Conservation (phyloP, 1,140 invertebrate genomes). For the Musca vetustissima region DNA sequence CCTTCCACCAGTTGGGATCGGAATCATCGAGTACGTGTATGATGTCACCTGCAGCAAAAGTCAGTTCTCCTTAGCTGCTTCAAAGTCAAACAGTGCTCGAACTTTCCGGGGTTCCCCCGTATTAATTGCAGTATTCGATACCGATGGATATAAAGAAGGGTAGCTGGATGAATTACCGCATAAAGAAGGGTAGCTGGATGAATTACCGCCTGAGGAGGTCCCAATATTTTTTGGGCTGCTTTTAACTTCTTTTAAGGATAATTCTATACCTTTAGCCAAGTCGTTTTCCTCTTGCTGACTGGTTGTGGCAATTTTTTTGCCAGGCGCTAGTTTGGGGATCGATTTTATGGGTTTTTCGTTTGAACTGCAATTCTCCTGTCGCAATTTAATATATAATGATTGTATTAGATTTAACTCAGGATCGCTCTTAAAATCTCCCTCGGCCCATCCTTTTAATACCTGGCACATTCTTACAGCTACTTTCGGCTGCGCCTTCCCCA, state of each 20-base stretch:
- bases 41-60: slow-evolving; percentile 93
- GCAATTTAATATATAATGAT: slow-evolving; percentile 79
- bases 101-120: slow-evolving; percentile 72
- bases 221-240: slow-evolving; percentile 52
- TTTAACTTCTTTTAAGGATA: slow-evolving; percentile 81
- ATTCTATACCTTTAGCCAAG: slow-evolving; percentile 90
- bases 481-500: slow-evolving; percentile 63
- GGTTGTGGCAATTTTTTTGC: slow-evolving; percentile 69
- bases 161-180: too few relatives aligned
- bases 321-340: slow-evolving; percentile 43
- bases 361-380: slow-evolving; percentile 66
- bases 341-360: slow-evolving; percentile 55
- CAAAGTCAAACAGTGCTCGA: slow-evolving; percentile 96
- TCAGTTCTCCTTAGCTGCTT: slow-evolving; percentile 98
- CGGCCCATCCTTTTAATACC: slow-evolving; percentile 90
- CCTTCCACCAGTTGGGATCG: slow-evolving; percentile 99
- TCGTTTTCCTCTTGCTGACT: slow-evolving; percentile 90
- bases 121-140: slow-evolving; percentile 12
- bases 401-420: slow-evolving; percentile 88
- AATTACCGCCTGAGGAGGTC: neutral
- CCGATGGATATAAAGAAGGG: slow-evolving; percentile 59
- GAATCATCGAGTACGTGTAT: slow-evolving; percentile 82
- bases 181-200: slow-evolving; percentile 20
- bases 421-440: slow-evolving; percentile 91
- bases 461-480: slow-evolving; percentile 73